phyloP scores from a whole-genome alignment of 2,113 vertebrate species.

The Sinosuthora webbiana region DNA sequence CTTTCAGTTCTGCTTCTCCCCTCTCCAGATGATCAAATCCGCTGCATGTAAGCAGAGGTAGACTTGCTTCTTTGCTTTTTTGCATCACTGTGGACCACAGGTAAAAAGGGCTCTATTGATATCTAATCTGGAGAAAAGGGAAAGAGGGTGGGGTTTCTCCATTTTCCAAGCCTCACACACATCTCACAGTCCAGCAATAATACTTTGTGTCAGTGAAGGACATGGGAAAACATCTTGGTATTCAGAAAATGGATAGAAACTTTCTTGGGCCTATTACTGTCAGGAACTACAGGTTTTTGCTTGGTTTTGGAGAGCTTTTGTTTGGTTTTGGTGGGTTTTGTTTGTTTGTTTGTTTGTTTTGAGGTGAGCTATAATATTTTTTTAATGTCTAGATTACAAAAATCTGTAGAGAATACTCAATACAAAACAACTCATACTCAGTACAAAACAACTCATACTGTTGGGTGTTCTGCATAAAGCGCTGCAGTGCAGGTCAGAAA shows the following conservation, averaged over 20 bases:
- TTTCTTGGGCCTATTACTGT: neutral
- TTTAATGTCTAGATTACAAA: neutral
- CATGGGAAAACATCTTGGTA: neutral
- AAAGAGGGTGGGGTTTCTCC: neutral
- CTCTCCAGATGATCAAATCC: neutral
- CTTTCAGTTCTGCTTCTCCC: neutral
- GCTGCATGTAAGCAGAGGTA: neutral
- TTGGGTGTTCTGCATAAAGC: neutral
- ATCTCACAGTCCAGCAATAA: neutral
- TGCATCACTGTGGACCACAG: neutral
- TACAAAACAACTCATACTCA: neutral
- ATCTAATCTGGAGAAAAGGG: neutral
- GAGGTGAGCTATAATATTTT: neutral
- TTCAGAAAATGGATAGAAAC: neutral
- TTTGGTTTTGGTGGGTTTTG: neutral
- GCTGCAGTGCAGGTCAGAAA: neutral
- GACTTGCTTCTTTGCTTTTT: rapidly evolving
- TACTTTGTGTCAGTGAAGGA: neutral
- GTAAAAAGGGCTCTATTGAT: neutral
- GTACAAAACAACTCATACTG: neutral
- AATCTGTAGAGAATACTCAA: neutral
- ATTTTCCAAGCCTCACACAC: neutral
- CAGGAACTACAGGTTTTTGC: rapidly evolving
- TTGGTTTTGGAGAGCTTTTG: neutral
- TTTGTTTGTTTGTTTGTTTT: neutral